phyloP scores from a whole-genome alignment of 2,113 vertebrate species.

The Nothoprocta perdicaria region DNA sequence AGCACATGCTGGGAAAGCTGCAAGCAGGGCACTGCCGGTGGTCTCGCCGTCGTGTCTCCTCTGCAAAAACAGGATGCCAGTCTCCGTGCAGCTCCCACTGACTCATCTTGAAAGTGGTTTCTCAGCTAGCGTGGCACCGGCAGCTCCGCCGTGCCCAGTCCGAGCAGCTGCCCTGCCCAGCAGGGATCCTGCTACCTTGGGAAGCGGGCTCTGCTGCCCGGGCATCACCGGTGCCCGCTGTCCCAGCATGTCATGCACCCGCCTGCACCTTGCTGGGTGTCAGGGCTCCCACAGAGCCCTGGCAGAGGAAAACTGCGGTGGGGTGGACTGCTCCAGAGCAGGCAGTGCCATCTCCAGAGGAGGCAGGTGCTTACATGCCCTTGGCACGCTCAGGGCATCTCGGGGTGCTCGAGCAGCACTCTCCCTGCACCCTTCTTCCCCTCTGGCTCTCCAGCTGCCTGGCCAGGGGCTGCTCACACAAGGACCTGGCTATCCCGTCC shows the following conservation, averaged over 20 bases:
- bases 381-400: not conserved
- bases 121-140: not conserved
- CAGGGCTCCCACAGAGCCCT: not conserved
- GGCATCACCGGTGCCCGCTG: not conserved
- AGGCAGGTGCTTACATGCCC: not conserved
- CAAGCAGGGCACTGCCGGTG: not conserved
- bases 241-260: accelerated
- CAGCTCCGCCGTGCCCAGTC: accelerated
- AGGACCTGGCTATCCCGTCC: not conserved
- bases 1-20: not conserved
- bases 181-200: not conserved
- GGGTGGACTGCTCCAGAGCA: accelerated
- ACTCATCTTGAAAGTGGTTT: slow-evolving; percentile 23
- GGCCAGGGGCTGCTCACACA: too few species aligned
- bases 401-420: accelerated
- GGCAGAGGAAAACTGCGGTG: not conserved
- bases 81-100: not conserved
- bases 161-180: accelerated
- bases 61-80: slow-evolving; percentile 56
- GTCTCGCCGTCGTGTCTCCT: not conserved
- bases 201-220: accelerated
- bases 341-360: not conserved
- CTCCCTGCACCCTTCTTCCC: not conserved
- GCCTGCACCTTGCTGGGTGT: not conserved
- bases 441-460: not conserved